Conservation (phyloP, 2,797 vertebrate species). For the Sarcophilus harrisii region DNA sequence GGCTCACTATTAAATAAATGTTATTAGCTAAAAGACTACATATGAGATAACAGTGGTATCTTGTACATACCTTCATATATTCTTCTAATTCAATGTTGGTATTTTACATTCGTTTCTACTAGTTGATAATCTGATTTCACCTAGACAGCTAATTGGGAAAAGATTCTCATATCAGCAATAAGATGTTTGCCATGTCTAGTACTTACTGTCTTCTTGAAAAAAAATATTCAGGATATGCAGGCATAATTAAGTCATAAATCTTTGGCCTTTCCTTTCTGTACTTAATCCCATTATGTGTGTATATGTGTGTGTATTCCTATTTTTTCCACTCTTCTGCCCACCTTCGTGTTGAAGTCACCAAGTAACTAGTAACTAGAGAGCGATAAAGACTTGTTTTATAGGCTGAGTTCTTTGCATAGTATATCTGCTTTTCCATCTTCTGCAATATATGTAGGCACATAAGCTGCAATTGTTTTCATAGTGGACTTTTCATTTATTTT, state of each 20-base stretch:
- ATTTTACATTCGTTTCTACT: neutral
- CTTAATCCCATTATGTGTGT: neutral
- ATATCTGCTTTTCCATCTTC: neutral
- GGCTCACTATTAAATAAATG: neutral
- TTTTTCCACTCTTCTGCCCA: neutral
- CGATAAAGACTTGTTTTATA: neutral
- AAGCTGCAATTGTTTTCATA: neutral
- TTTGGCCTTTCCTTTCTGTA: neutral
- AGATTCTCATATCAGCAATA: neutral
- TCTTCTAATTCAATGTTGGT: neutral
- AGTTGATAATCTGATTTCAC: neutral
- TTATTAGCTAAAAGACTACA: neutral
- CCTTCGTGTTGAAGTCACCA: neutral
- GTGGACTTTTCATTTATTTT: neutral
- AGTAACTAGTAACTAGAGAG: neutral
- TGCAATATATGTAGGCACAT: neutral
- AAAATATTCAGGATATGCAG: neutral
- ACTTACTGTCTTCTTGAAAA: neutral
- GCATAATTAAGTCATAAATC: neutral
- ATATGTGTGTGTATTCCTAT: neutral
- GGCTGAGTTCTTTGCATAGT: neutral
- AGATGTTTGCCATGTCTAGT: neutral
- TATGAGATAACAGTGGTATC: neutral
- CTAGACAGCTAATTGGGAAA: neutral
- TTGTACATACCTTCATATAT: neutral